Evolutionary conservation across 2,797 vertebrate genomes (phyloP).

Genomic region (Fistularia commersonii): DNA sequence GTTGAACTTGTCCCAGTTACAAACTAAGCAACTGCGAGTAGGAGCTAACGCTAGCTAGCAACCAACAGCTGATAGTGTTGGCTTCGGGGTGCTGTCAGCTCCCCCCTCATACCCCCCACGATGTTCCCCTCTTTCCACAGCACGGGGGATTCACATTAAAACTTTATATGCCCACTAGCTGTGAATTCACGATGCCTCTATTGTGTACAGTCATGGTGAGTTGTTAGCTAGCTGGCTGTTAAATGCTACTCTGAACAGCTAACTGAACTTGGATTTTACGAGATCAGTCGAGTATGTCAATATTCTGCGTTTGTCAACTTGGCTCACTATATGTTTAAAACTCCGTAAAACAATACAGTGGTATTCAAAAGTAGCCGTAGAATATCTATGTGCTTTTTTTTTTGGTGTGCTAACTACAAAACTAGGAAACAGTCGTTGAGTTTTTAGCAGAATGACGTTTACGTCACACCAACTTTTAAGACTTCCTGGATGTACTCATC

Average conservation of each 20-base stretch:
- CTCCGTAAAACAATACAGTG: no score
- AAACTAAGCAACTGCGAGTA: slow-evolving; percentile 20
- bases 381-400: no score
- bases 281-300: no score
- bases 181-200: background rate
- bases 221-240: slow-evolving; percentile 23
- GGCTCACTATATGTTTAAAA: no score
- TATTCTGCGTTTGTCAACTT: no score
- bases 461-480: no score
- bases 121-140: fast-evolving
- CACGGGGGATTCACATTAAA: background rate
- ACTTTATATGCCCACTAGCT: background rate
- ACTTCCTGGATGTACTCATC: no score
- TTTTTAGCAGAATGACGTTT: no score
- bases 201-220: background rate
- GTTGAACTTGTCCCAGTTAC: slow-evolving; percentile 37
- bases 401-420: no score
- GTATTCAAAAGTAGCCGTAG: no score
- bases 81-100: slow-evolving; percentile 39
- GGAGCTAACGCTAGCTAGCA: slow-evolving; percentile 57
- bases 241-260: slow-evolving; percentile 16
- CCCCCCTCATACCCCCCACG: slow-evolving; percentile 16
- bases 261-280: slow-evolving; percentile 8
- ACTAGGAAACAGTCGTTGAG: no score
- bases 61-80: slow-evolving; percentile 43